phyloP scores from a whole-genome alignment of 2,888 invertebrate species.

The Stenotaenia linearis region DNA sequence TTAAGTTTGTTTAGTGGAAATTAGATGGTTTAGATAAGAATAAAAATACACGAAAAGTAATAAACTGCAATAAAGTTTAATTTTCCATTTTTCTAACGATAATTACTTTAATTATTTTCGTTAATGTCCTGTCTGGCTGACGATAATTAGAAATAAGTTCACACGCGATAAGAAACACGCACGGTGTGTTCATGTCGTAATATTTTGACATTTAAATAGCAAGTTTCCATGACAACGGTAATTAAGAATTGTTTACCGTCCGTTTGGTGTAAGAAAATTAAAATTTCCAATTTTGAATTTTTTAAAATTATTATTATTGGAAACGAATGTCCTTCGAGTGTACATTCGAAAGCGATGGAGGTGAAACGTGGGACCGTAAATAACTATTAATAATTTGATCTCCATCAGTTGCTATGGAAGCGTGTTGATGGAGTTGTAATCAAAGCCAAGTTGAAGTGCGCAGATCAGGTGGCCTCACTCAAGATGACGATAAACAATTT shows the following conservation, averaged over 20 bases:
- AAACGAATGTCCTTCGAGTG: too few species aligned
- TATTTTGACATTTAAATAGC: too few species aligned
- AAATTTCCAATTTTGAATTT: too few species aligned
- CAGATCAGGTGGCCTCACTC: slow-evolving; percentile 19
- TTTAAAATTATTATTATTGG: too few species aligned
- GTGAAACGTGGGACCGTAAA: background rate
- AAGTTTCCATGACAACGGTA: too few species aligned
- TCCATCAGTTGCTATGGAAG: slow-evolving; percentile 19
- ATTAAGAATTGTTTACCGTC: too few species aligned
- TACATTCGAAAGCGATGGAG: background rate
- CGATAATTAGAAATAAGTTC: too few species aligned
- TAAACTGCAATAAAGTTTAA: background rate
- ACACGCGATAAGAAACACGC: too few species aligned
- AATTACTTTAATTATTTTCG: too few species aligned
- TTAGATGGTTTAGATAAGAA: background rate
- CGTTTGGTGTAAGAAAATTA: too few species aligned
- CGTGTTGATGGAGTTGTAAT: slow-evolving; percentile 14
- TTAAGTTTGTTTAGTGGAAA: background rate
- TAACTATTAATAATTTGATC: slow-evolving; percentile 15
- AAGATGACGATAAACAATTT: slow-evolving; percentile 15
- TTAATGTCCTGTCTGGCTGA: too few species aligned
- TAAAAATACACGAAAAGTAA: background rate
- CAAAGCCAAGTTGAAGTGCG: slow-evolving; percentile 14
- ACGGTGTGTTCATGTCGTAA: too few species aligned
- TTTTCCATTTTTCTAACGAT: background rate